phyloP scores from a whole-genome alignment of 2,113 vertebrate genomes.

The Callaeas wilsoni region DNA sequence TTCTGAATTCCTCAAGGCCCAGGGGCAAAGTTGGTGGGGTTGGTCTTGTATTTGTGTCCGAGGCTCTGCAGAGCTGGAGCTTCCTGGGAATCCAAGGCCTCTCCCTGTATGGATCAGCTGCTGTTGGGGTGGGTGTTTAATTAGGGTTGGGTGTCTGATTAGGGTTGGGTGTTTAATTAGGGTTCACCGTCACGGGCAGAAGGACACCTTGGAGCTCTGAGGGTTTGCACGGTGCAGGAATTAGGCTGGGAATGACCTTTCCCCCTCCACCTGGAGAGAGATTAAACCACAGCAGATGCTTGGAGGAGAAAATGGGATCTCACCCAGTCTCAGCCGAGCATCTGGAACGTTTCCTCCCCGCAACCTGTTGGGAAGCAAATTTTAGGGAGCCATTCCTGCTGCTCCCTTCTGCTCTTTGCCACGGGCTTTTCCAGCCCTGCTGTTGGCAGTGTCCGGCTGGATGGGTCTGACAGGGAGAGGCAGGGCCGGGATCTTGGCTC shows the following conservation, averaged over 20 bases:
- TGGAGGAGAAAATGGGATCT: background rate
- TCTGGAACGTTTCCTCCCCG: background rate
- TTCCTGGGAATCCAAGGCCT: rapidly evolving
- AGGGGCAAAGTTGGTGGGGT: background rate
- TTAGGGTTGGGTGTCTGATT: background rate
- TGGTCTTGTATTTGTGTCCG: background rate
- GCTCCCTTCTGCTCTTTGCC: background rate
- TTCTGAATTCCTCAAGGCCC: background rate
- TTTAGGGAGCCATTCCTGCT: background rate
- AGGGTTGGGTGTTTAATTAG: background rate
- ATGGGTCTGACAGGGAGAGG: background rate
- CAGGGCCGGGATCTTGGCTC: background rate
- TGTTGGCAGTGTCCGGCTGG: background rate
- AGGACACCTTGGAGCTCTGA: background rate
- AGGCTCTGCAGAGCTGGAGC: background rate
- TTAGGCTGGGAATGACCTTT: background rate
- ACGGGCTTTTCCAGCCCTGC: background rate
- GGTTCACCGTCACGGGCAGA: background rate
- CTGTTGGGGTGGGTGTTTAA: background rate
- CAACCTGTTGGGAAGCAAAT: background rate
- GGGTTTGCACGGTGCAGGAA: background rate
- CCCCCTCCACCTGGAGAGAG: background rate
- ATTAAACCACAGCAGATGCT: background rate
- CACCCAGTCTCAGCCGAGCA: background rate
- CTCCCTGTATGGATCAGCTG: background rate